Conservation (phyloP, 2,113 vertebrate genomes). For the Taurulus bubalis region DNA sequence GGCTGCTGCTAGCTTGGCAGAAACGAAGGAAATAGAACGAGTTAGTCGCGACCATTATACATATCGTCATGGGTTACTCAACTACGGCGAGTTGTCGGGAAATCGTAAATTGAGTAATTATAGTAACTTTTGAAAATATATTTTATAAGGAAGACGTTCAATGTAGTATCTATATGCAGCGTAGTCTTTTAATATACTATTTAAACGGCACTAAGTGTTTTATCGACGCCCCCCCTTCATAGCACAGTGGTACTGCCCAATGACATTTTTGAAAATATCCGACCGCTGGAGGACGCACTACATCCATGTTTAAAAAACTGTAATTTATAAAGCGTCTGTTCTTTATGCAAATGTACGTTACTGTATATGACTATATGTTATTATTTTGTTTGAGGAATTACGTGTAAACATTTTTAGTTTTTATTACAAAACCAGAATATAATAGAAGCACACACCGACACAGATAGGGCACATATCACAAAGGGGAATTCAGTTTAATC, state of each 20-base stretch:
- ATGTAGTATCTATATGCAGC: not conserved
- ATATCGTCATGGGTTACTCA: constrained; percentile 3
- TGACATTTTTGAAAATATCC: not conserved
- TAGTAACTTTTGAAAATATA: rapidly evolving
- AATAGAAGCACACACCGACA: not conserved
- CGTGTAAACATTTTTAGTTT: not conserved
- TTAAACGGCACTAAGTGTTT: not conserved
- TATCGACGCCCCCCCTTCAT: not conserved
- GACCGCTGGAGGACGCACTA: constrained; percentile 29
- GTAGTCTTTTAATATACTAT: not conserved
- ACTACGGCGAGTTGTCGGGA: not conserved
- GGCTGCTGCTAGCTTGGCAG: constrained; percentile 55
- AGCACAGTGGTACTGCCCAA: constrained; percentile 50
- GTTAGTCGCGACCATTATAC: constrained; percentile 46
- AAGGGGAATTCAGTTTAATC: not conserved
- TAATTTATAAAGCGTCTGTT: not conserved
- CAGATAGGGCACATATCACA: not conserved
- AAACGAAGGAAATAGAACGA: constrained; percentile 30
- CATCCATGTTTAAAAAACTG: not conserved
- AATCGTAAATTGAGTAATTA: rapidly evolving
- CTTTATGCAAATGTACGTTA: not conserved
- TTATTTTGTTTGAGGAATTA: not conserved
- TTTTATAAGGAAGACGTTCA: rapidly evolving
- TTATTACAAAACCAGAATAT: too few species aligned
- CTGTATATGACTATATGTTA: not conserved